phyloP scores from a whole-genome alignment of 2,113 vertebrate genomes.

The Caretta caretta region DNA sequence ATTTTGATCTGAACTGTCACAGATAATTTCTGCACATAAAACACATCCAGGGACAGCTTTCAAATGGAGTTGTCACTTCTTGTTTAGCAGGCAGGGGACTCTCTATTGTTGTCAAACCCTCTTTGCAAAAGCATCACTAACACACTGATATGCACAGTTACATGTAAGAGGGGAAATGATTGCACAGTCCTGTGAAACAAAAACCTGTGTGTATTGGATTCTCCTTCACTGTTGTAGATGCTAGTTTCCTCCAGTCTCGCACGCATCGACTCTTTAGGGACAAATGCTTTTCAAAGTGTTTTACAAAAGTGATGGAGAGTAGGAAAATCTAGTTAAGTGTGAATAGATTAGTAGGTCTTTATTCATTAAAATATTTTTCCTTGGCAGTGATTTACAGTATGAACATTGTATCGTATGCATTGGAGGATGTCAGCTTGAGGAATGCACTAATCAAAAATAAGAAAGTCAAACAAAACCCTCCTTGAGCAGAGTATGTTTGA shows the following conservation, averaged over 20 bases:
- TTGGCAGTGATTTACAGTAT: background rate
- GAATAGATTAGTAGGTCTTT: background rate
- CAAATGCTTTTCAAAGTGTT: background rate
- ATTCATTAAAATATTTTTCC: background rate
- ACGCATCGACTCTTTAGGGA: constrained; percentile 16
- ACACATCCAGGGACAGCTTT: constrained; percentile 82
- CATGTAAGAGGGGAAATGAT: constrained; percentile 41
- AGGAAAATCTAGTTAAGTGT: constrained; percentile 1
- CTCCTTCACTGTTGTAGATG: background rate
- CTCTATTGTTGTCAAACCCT: constrained; percentile 88
- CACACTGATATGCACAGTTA: constrained; percentile 46
- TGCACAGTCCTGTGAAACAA: constrained; percentile 43
- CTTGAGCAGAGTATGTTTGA: background rate
- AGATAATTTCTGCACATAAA: constrained; percentile 84
- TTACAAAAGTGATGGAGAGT: background rate
- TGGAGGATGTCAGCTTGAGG: background rate
- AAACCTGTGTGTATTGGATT: constrained; percentile 20
- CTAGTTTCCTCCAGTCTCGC: constrained; percentile 28
- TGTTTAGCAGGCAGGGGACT: constrained; percentile 86
- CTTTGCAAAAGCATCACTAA: constrained; percentile 83
- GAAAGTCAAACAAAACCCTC: background rate
- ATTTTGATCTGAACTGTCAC: constrained; percentile 84
- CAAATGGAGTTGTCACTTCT: constrained; percentile 91
- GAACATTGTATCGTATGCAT: background rate
- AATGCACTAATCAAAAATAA: background rate